Evolutionary conservation across 1,140 invertebrate genomes (phyloP), one percentile per base, ranked within the genome.

Genomic region (Drosophila neocordata): DNA sequence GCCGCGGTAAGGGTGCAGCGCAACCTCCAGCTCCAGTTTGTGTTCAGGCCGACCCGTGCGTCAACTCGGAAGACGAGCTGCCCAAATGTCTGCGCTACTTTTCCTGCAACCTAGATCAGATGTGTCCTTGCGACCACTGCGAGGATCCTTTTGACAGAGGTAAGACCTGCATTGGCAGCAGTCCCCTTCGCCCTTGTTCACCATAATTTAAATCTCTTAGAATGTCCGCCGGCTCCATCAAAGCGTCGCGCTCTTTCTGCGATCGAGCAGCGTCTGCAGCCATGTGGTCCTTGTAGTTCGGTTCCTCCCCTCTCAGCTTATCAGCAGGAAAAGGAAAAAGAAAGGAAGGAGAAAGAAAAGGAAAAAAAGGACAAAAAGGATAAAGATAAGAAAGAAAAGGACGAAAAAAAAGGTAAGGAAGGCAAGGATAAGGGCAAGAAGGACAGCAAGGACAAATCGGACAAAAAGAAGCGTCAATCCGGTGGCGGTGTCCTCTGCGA

Each of bases 91-190:
- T 65, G n/a, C 71, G 90, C 5, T 91, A 91, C 53, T 91, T 83
- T 55, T 65, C 77, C 37, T 91, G 87, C 52, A 91, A 91, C 51
- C 24, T 90, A 55, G 89, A 91, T 64, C 88, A 79, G 37, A 34
- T 83, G 37, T 91, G 83, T 51, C 90, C 90, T 35, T 79, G 80
- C 11, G 90, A 89, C 5, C 76, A 69, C 27, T 88, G 90, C 12
- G 85, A 89, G 53, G 85, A 89, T 38, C 80, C 84, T 15, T 89
- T 89, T n/a, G 84, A 89, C 48, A 79, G 84, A 37, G 77, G 84
- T 89, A 38, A 73, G 71, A 11, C 13, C 1, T 7, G 9, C 5
- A 24, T 24, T 24, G 22, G 22, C 22, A 24, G 2, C 22, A 2
- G 22, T 24, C 4, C n/a, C n/a, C n/a, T 24, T 24, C 4, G 22